phyloP scores from a whole-genome alignment of 2,888 invertebrate genomes.

The Limnephilus auricula region DNA sequence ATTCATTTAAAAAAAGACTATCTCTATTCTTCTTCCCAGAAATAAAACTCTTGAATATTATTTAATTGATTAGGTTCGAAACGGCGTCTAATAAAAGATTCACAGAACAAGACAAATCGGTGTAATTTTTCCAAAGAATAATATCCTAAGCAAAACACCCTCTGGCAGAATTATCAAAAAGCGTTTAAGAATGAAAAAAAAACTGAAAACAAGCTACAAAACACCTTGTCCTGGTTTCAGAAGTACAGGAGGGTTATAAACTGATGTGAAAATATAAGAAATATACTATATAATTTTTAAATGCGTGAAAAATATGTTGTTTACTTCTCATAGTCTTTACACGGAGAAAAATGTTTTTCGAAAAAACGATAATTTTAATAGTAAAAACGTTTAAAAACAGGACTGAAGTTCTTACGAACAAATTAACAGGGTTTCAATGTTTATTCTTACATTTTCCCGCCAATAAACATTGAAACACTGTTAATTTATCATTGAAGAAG shows the following conservation, averaged over 20 bases:
- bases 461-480: too few species aligned
- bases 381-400: too few species aligned
- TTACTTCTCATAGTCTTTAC: not conserved
- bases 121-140: constrained; percentile 57
- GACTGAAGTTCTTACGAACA: too few species aligned
- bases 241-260: not conserved
- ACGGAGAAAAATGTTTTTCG: too few species aligned
- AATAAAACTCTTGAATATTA: not conserved
- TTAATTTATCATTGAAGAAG: too few species aligned
- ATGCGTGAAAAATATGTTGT: not conserved
- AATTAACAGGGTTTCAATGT: too few species aligned
- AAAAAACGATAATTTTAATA: too few species aligned
- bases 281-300: not conserved
- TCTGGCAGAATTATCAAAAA: constrained; percentile 54
- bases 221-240: constrained; percentile 40
- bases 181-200: constrained; percentile 45
- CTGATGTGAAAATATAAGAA: not conserved
- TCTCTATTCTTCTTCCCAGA: not conserved
- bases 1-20: not conserved
- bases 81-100: constrained; percentile 38
- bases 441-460: too few species aligned
- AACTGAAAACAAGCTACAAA: constrained; percentile 33
- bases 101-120: constrained; percentile 62
- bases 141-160: constrained; percentile 60
- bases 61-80: constrained; percentile 35